Conservation (phyloP, 2,113 vertebrate genomes). For the Cryptoleucopteryx plumbea region DNA sequence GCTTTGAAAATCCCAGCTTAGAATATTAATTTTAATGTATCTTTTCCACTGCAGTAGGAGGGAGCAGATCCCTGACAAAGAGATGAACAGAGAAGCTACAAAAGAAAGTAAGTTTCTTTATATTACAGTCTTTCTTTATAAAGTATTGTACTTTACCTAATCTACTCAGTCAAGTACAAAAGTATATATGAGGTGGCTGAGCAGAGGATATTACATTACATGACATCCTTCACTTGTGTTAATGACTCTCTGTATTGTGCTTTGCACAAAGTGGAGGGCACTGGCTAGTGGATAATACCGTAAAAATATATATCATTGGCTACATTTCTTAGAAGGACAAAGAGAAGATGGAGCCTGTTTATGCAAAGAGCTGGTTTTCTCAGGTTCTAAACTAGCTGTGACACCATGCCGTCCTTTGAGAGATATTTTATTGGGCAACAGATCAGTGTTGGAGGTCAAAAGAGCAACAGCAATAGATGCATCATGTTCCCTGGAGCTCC, state of each 20-base stretch:
- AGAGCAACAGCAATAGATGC: constrained; percentile 27
- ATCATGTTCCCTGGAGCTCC: not conserved
- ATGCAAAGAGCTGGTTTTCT: not conserved
- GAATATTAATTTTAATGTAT: constrained; percentile 19
- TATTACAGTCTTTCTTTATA: not conserved
- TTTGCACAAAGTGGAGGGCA: not conserved
- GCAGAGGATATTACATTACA: not conserved
- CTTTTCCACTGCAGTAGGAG: not conserved
- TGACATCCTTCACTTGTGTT: not conserved
- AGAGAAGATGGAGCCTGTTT: not conserved
- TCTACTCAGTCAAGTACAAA: not conserved
- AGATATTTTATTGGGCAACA: constrained; percentile 26
- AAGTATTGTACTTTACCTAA: not conserved
- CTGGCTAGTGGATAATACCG: not conserved
- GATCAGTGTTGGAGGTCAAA: not conserved
- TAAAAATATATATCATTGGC: not conserved
- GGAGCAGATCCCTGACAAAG: not conserved
- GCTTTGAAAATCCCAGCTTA: constrained; percentile 30
- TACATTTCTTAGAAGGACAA: not conserved
- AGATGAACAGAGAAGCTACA: not conserved
- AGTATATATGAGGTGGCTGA: not conserved
- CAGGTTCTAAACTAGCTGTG: constrained; percentile 14
- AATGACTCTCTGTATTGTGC: not conserved
- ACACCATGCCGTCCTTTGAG: not conserved
- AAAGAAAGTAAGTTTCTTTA: not conserved